Conservation (phyloP, 2,113 vertebrate genomes). For the Gallinago jamesoni region DNA sequence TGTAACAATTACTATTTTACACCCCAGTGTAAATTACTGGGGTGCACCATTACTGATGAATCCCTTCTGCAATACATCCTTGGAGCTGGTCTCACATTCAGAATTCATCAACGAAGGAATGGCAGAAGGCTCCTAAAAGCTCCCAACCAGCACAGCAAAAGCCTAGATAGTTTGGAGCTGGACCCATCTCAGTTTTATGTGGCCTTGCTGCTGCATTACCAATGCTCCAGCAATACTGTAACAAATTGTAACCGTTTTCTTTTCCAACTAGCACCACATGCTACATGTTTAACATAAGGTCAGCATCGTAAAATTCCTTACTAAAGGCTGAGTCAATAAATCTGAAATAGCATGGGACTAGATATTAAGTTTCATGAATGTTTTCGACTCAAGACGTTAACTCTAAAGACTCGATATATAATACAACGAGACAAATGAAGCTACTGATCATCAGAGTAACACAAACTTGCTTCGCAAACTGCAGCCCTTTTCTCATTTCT, state of each 20-base stretch:
- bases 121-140: neutral
- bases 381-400: neutral
- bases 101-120: neutral
- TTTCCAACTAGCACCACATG: neutral
- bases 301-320: neutral
- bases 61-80: neutral
- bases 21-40: neutral
- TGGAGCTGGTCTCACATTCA: neutral
- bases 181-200: neutral
- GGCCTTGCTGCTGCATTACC: neutral
- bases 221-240: neutral
- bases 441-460: neutral
- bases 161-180: neutral
- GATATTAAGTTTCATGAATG: neutral
- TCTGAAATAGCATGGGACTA: neutral
- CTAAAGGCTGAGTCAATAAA: neutral
- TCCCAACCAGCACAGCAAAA: neutral
- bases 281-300: neutral
- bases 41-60: neutral
- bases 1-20: slow-evolving; percentile 1
- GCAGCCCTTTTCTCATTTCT: neutral
- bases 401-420: neutral
- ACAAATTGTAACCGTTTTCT: neutral
- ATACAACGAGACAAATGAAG: neutral
- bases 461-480: neutral